These are phyloP conservation scores for Oreochromis mossambicus DNA, from an alignment of 2,797 vertebrate genomes.

Conservation along the genomic window DNA sequence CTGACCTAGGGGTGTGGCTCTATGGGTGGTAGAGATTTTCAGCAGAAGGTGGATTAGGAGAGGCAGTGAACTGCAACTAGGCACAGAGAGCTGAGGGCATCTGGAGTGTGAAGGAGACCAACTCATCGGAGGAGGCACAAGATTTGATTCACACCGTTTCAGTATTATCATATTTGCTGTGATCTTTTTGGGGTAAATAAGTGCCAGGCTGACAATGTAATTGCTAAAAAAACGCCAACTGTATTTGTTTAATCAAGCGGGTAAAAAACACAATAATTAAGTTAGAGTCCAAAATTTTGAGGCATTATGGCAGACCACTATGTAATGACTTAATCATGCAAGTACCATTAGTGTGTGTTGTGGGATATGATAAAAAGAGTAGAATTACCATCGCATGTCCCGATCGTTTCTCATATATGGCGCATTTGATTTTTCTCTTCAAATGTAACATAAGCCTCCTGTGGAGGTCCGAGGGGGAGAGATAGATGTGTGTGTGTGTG, in stretches of 20 bases:
- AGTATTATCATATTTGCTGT: not conserved
- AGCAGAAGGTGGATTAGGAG: slow-evolving; percentile 46
- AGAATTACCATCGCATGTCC: slow-evolving; percentile 51
- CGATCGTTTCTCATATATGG: slow-evolving; percentile 37
- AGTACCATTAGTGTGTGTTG: slow-evolving; percentile 32
- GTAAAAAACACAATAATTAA: not conserved
- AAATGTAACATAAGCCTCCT: slow-evolving; percentile 42
- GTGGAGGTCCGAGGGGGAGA: slow-evolving; percentile 7
- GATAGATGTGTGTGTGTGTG: not conserved
- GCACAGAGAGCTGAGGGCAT: slow-evolving; percentile 1
- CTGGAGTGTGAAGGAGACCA: slow-evolving; percentile 21
- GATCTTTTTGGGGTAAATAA: slow-evolving; percentile 1
- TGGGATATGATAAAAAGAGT: slow-evolving; percentile 44
- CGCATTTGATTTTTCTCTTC: slow-evolving; percentile 54
- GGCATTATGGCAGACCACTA: slow-evolving; percentile 5
- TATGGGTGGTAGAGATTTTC: slow-evolving; percentile 38
- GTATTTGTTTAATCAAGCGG: slow-evolving; percentile 8
- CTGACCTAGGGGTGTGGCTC: slow-evolving; percentile 36
- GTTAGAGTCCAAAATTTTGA: slow-evolving; percentile 16
- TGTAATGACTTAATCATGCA: slow-evolving; percentile 50
- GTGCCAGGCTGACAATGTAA: not conserved
- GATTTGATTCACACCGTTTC: not conserved
- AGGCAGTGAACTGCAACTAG: slow-evolving; percentile 23
- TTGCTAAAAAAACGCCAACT: not conserved
- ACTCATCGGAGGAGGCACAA: not conserved